phyloP scores from a whole-genome alignment of 2,888 invertebrate species.

The Cremastinae sp. region DNA sequence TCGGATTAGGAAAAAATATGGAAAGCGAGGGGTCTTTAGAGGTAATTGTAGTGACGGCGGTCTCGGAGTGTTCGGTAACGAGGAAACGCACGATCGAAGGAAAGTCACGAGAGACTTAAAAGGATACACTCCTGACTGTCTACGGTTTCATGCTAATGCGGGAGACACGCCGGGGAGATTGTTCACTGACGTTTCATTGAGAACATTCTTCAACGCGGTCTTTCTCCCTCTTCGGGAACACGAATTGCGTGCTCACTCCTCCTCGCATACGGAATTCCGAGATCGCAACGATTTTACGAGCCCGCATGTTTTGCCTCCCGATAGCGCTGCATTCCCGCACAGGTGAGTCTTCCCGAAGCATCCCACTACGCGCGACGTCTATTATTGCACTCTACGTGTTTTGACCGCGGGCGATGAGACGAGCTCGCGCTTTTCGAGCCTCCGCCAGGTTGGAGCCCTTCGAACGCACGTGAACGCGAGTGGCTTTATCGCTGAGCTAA shows the following conservation, averaged over 20 bases:
- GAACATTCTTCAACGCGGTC: conserved; percentile 22
- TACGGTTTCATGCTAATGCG: conserved; percentile 39
- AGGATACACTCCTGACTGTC: conserved; percentile 31
- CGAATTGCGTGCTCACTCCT: conserved; percentile 35
- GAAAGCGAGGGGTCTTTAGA: neutral
- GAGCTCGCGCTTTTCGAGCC: conserved; percentile 23
- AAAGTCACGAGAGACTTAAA: conserved; percentile 11
- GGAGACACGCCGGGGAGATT: conserved; percentile 30
- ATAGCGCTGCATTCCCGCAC: conserved; percentile 4
- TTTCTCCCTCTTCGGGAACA: conserved; percentile 1
- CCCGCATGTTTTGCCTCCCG: conserved; percentile 15
- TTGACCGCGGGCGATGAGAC: conserved; percentile 31
- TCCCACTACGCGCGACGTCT: neutral
- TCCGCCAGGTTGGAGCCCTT: conserved; percentile 42
- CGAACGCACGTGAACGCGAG: conserved; percentile 43
- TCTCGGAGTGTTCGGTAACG: conserved; percentile 17
- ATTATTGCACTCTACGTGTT: conserved; percentile 24
- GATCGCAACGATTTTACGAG: conserved; percentile 23
- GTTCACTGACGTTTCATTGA: conserved; percentile 29
- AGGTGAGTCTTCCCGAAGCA: conserved; percentile 32
- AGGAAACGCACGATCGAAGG: neutral
- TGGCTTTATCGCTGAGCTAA: conserved; percentile 63
- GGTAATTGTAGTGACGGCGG: conserved; percentile 6
- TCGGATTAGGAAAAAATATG: neutral
- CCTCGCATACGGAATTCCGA: conserved; percentile 37